These are phyloP conservation scores for Burhinus oedicnemus DNA, from an alignment of 2,113 vertebrate species.

Conservation along the genomic window DNA sequence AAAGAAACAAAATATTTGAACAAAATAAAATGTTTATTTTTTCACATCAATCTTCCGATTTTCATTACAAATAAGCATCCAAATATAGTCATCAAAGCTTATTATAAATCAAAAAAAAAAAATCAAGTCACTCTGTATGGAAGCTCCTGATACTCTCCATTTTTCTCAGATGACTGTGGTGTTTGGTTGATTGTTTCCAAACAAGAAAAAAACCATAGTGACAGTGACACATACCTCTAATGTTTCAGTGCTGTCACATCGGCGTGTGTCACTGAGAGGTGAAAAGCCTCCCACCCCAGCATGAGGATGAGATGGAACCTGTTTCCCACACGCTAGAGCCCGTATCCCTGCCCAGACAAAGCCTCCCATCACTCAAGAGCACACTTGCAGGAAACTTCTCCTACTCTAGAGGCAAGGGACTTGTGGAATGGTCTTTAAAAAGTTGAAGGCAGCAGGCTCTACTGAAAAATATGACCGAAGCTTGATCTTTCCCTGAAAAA, in stretches of 20 bases:
- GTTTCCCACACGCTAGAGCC: background rate
- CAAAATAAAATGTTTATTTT: background rate
- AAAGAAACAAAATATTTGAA: background rate
- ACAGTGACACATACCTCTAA: background rate
- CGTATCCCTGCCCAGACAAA: background rate
- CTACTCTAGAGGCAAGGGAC: background rate
- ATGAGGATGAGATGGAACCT: fast-evolving
- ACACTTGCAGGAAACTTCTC: background rate
- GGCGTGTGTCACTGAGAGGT: background rate
- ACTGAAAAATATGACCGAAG: background rate
- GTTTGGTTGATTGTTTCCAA: background rate
- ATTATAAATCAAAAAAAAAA: background rate
- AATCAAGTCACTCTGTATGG: background rate
- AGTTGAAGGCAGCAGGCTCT: background rate
- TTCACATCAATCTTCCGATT: background rate
- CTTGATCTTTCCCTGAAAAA: background rate
- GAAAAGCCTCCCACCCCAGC: background rate
- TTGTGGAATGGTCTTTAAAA: background rate
- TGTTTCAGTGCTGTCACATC: background rate
- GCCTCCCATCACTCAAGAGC: background rate
- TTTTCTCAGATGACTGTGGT: background rate
- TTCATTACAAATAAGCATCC: background rate
- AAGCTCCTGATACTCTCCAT: background rate
- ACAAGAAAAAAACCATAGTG: background rate
- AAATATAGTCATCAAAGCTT: background rate